Conservation (phyloP, 2,113 vertebrate genomes). For the Callaeas wilsoni region DNA sequence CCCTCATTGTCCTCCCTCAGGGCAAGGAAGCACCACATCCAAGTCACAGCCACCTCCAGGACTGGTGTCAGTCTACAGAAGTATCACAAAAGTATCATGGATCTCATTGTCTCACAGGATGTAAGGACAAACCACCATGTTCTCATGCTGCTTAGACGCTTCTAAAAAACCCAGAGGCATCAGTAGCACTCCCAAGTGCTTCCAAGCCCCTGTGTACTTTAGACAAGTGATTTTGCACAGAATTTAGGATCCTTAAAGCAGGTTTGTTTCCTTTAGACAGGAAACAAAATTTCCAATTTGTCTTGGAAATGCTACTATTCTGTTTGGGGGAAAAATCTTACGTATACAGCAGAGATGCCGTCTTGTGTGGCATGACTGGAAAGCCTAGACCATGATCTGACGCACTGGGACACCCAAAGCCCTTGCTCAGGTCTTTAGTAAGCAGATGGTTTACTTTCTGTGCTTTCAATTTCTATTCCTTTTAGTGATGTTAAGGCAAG, state of each 20-base stretch:
- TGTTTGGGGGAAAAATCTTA: not conserved
- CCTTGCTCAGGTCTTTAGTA: not conserved
- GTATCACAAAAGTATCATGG: rapidly evolving
- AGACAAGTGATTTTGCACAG: not conserved
- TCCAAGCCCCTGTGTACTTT: not conserved
- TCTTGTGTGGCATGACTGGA: rapidly evolving
- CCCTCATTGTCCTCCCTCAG: not conserved
- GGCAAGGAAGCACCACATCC: not conserved
- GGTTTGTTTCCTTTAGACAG: not conserved
- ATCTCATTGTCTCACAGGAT: not conserved
- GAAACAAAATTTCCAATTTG: too few relatives aligned
- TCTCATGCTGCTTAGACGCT: not conserved
- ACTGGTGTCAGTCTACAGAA: not conserved
- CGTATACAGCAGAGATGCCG: not conserved
- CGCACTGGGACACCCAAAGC: not conserved
- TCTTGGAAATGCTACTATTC: not conserved
- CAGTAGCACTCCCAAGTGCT: not conserved
- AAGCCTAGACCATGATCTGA: not conserved
- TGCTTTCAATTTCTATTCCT: not conserved
- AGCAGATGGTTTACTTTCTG: not conserved
- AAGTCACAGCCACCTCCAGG: not conserved
- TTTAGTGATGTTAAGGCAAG: not conserved
- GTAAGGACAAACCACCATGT: rapidly evolving
- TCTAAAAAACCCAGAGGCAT: not conserved
- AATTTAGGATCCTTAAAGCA: not conserved